Base-by-base conservation (phyloP, 1,140 invertebrate genomes). In the Whitmania pigra region DNA sequence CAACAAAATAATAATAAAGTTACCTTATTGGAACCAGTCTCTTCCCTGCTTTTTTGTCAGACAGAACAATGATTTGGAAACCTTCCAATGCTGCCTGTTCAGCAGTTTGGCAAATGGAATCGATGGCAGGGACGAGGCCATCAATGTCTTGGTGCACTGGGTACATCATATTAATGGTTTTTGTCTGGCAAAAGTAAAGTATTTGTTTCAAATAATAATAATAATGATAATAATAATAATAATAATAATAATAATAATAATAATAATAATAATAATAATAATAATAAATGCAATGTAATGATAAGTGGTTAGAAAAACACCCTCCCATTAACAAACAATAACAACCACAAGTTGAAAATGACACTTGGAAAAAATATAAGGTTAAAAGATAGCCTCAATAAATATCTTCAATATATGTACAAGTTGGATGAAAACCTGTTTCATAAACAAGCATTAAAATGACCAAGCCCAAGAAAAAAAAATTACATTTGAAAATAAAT, bases 111-210 rank as follows among this genome's bases (percentile, higher is more conserved):
- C 91, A 91, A 69, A 98, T 87, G 9, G 87, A 83, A 74, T 90
- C 86, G 66, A 99, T 84, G 29, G 91, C 89, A 29, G 88, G 86
- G 40, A 88, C 77, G 69, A 97, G 85, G 0, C 92, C 94, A 17
- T 77, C 76, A 18, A 86, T 83, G 5, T 90, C 93, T 27, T 88
- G 87, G 17, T 87, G 86, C 22, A 82, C 79, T 20, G 84, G 83
- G 84, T 90, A 97, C 60, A 91, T 93, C 40, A 92, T 91, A 82
- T 98, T 93, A 73, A 98, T 89, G 2, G 93, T 87, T 80, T 89
- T 88, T 17, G 90, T 89, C 85, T 86, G 75, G 13, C 77, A 79
- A 17, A 49, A 17, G 43, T 49, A 17, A 49, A 49, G 43, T 15
- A 63, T 6, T n/a, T 17, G 9, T 18, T 15, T 1, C 57, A 63